Percentiles rank a stretch among this genome's conserved stretches.
These are phyloP conservation scores for Hippocampus mohnikei DNA, from an alignment of 2,113 vertebrate genomes.

Conservation along the genomic window DNA sequence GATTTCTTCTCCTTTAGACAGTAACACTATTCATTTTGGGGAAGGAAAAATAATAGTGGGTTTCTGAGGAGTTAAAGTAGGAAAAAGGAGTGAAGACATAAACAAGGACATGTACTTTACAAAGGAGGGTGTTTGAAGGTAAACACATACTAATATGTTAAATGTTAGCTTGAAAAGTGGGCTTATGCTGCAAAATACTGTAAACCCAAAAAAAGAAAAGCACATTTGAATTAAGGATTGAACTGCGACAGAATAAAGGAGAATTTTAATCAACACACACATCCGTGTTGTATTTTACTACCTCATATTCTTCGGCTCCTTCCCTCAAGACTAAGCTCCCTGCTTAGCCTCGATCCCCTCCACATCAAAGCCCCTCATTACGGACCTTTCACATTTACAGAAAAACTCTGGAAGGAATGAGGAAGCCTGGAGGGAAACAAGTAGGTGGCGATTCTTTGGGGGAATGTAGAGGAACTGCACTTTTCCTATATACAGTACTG, in stretches of 20 bases:
- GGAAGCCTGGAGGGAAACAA: neutral
- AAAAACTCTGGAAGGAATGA: conserved; percentile 10
- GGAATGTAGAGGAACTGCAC: conserved; percentile 9
- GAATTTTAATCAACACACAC: conserved; percentile 24
- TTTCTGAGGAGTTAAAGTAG: conserved; percentile 39
- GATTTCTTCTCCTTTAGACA: too few species aligned
- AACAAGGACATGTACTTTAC: conserved; percentile 14
- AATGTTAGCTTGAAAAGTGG: conserved; percentile 6
- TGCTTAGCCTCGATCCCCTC: conserved; percentile 41
- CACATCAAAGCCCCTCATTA: conserved; percentile 50
- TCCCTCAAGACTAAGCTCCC: conserved; percentile 20
- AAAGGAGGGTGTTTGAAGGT: conserved; percentile 7
- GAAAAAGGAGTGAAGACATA: conserved; percentile 21
- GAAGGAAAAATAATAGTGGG: neutral
- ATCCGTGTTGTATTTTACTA: conserved; percentile 23
- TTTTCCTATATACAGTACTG: conserved; percentile 3
- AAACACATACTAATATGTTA: neutral
- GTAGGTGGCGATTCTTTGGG: conserved; percentile 8
- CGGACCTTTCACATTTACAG: conserved; percentile 36
- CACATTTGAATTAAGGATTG: conserved; percentile 9
- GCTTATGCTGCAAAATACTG: neutral
- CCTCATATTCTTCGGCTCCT: conserved; percentile 26
- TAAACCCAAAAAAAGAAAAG: neutral
- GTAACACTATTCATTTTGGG: too few species aligned
- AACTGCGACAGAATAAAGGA: conserved; percentile 19